Evolutionary conservation across 2,113 vertebrate genomes (phyloP), one percentile per base, ranked within the genome.

Genomic region (Blennius ocellaris): DNA sequence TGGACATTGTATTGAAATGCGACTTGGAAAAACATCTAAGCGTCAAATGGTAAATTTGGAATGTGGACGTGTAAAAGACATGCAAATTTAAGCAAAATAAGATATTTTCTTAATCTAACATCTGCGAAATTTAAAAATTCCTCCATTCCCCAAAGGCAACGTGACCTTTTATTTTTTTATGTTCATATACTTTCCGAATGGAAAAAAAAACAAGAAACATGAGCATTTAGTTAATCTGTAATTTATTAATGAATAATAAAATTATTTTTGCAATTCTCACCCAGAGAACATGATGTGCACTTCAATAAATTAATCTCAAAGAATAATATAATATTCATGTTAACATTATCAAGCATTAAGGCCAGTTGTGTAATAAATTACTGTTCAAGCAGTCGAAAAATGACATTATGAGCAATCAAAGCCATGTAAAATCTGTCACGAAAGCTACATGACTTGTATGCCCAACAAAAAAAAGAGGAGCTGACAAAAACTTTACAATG

Each of bases 241-340:
- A 85, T 95, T 96, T 96, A 93, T 95, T 94, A 82, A 93, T 91
- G 92, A 95, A 91, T 95, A 94, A 92, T 89, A 95, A 94, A 94
- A 86, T 89, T 74, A 82, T 86, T 92, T 90, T 91, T 92, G 92
- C 89, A 94, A 95, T 95, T 92, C 94, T 87, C 95, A 89, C 89
- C 79, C 78, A 85, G 90, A 96, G 93, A 94, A 96, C 92, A 91
- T 94, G 93, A 84, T 96, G 95, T 95, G 95, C 94, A 95, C 90
- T 95, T 94, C 95, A 97, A 96, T 96, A 97, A 96, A 96, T 97
- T 96, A 97, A 96, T 89, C 86, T 94, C 92, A 95, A 92, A 89
- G 90, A 95, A 89, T 84, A 87, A 81, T 87, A 94, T 91, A 93
- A 87, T 82, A 84, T 73, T 87, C 94, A 92, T 87, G 85, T 90